A percentile compares a stretch with the other conserved stretches of the same genome.
phyloP scores from a whole-genome alignment of 2,888 invertebrate genomes.

The Hecatera dysodea region DNA sequence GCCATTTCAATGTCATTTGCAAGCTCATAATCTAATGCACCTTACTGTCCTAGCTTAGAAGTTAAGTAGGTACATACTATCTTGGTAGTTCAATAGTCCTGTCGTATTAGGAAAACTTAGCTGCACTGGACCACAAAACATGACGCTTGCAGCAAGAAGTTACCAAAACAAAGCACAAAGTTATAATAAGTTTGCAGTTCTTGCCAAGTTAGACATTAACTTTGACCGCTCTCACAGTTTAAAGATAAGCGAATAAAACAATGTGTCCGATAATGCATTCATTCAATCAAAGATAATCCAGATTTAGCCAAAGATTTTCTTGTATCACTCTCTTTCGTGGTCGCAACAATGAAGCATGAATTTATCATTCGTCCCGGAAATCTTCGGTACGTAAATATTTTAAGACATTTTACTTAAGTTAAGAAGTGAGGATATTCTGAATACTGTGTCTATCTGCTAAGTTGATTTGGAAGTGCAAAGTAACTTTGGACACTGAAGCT shows the following conservation, averaged over 20 bases:
- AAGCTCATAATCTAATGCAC: slow-evolving; percentile 21
- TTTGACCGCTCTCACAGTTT: neutral
- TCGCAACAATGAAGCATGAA: slow-evolving; percentile 55
- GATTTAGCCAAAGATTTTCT: slow-evolving; percentile 42
- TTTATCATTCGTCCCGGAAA: slow-evolving; percentile 55
- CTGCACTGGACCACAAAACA: neutral
- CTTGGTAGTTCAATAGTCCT: neutral
- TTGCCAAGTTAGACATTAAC: neutral
- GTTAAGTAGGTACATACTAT: neutral
- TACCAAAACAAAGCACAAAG: neutral
- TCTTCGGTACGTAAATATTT: slow-evolving; percentile 60
- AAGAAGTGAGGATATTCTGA: slow-evolving; percentile 9
- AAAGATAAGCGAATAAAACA: slow-evolving; percentile 44
- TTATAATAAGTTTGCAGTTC: slow-evolving; percentile 4
- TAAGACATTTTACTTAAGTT: slow-evolving; percentile 11
- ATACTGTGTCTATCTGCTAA: slow-evolving; percentile 31
- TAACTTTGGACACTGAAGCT: slow-evolving; percentile 38
- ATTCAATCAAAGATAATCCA: slow-evolving; percentile 61
- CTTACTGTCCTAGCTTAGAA: slow-evolving; percentile 1
- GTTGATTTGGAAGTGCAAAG: slow-evolving; percentile 23
- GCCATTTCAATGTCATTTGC: slow-evolving; percentile 63
- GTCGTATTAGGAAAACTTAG: neutral
- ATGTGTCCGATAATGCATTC: slow-evolving; percentile 50
- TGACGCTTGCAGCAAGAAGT: neutral
- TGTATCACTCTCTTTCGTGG: slow-evolving; percentile 35